Percentiles rank a stretch among this genome's conserved stretches.
Conservation (phyloP, 2,113 vertebrate genomes). For the Passer montanus region DNA sequence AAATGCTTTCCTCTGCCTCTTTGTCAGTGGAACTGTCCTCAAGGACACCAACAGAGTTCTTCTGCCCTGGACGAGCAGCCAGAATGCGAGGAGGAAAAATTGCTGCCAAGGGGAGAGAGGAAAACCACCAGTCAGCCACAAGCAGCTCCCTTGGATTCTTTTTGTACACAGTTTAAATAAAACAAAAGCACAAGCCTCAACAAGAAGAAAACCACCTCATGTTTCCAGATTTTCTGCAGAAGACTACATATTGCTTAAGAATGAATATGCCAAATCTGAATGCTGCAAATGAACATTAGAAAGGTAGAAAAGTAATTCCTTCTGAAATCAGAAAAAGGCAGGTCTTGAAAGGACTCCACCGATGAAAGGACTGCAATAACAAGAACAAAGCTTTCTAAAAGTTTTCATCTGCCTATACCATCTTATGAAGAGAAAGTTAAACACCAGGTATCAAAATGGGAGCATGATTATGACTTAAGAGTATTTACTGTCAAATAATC, state of each 20-base stretch:
- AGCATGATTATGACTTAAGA: neutral
- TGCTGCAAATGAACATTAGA: neutral
- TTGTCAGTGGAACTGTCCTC: conserved; percentile 82
- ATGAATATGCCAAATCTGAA: neutral
- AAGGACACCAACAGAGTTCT: conserved; percentile 85
- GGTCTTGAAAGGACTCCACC: neutral
- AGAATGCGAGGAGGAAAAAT: conserved; percentile 91
- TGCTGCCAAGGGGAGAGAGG: conserved; percentile 71
- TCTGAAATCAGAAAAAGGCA: neutral
- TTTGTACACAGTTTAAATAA: neutral
- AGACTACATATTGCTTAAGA: neutral
- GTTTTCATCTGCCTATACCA: neutral
- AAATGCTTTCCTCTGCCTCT: conserved; percentile 85
- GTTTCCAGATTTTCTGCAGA: neutral
- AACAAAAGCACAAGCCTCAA: neutral
- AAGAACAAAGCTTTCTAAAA: neutral
- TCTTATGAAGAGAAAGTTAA: neutral
- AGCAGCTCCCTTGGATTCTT: neutral
- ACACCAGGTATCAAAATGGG: neutral
- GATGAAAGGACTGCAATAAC: neutral
- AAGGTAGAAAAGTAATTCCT: neutral
- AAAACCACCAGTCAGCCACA: neutral
- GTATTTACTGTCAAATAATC: neutral
- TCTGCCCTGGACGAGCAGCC: conserved; percentile 88
- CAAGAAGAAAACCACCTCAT: neutral